These are phyloP conservation scores for Charadrius vociferus DNA, from an alignment of 2,113 vertebrate genomes.

Conservation along the genomic window DNA sequence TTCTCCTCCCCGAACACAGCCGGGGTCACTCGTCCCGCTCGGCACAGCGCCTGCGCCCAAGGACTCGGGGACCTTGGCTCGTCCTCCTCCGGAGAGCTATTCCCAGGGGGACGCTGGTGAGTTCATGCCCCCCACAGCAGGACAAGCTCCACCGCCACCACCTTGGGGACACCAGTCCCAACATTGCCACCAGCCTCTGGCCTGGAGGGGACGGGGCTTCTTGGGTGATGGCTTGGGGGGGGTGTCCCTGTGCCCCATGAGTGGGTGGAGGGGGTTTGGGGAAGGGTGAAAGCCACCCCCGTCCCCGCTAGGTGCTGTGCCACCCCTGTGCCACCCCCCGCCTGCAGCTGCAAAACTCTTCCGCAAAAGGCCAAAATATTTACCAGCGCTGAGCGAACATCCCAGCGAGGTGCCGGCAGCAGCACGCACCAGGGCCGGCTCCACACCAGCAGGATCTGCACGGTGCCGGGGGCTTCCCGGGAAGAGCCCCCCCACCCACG, in stretches of 20 bases:
- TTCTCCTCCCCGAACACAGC: not conserved
- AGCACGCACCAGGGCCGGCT: rapidly evolving
- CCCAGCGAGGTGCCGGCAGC: rapidly evolving
- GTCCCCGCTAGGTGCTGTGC: not conserved
- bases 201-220: not conserved
- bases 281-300: not conserved
- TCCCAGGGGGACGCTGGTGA: not conserved
- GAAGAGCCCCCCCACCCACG: not conserved
- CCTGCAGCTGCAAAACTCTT: not conserved
- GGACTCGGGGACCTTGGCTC: not conserved
- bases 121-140: not conserved
- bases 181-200: rapidly evolving
- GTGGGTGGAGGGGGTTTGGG: too few species aligned
- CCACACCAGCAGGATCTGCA: rapidly evolving
- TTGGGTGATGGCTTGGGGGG: not conserved
- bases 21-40: rapidly evolving
- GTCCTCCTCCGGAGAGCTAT: rapidly evolving
- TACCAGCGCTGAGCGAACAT: not conserved
- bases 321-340: not conserved
- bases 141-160: not conserved
- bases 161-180: not conserved
- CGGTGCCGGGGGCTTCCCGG: not conserved
- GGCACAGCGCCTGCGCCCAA: rapidly evolving
- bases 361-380: not conserved
- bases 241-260: not conserved